Evolutionary conservation across 2,797 vertebrate genomes (phyloP).

Genomic region (Sebastes vulpes): DNA sequence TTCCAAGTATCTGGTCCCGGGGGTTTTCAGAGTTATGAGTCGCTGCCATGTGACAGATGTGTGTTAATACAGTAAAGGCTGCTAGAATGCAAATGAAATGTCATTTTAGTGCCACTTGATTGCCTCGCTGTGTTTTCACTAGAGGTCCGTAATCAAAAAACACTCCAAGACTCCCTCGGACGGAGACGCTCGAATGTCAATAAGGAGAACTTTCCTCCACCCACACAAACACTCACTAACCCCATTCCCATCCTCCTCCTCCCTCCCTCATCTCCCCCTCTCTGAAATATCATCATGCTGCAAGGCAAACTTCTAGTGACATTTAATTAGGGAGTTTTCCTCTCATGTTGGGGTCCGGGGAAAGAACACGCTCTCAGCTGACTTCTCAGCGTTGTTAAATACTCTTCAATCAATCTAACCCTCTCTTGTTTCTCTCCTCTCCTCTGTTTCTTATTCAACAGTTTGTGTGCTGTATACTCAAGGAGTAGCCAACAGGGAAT

Average conservation of each 20-base stretch:
- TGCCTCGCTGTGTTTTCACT: constrained; percentile 35
- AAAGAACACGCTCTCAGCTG: constrained; percentile 35
- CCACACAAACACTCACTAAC: constrained; percentile 20
- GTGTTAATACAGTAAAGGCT: constrained; percentile 43
- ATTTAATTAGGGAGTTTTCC: constrained; percentile 75
- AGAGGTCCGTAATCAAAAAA: constrained; percentile 32
- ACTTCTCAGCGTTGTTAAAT: constrained; percentile 36
- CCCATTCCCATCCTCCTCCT: background rate
- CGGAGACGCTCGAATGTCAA: constrained; percentile 45
- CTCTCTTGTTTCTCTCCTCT: constrained; percentile 15
- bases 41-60: constrained; percentile 34
- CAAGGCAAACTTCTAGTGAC: constrained; percentile 67
- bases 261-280: background rate
- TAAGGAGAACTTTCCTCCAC: constrained; percentile 32
- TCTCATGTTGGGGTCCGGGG: constrained; percentile 37
- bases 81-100: constrained; percentile 67
- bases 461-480: constrained; percentile 98
- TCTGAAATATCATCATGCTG: constrained; percentile 72
- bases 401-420: constrained; percentile 39
- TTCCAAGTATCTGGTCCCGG: constrained; percentile 5
- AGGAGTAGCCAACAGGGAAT: constrained; percentile 95
- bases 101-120: constrained; percentile 69
- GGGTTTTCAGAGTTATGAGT: background rate
- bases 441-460: constrained; percentile 76
- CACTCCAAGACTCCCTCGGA: constrained; percentile 31